Base-by-base conservation (phyloP, 2,888 invertebrate genomes). In the Helicoverpa assulta region DNA sequence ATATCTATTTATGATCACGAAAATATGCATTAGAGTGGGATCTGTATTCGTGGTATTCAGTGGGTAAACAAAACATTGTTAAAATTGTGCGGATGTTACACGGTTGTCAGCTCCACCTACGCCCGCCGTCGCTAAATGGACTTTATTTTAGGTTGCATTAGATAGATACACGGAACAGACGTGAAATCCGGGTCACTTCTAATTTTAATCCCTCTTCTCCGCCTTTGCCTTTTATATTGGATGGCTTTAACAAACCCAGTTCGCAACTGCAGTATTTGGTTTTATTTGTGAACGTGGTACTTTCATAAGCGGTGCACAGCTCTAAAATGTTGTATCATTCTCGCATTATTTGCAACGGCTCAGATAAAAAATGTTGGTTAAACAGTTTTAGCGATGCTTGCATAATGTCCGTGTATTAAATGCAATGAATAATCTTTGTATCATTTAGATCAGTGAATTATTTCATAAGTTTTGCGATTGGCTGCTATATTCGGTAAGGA, bases 81-180 rank as follows among this genome's bases (percentile, higher is more conserved):
- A 65, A 81, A 85, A 85, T 86, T 83, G 76, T 84, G 73, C 81
- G 80, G 82, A 85, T 83, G 81, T 70, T 70, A 73, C 73, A 73
- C 79, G 73, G 78, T 79, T 85, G 85, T 85, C 86, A 84, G 81
- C 73, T 78, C 77, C 77, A 77, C 87, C 89, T 78, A 87, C 88
- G 58, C 71, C 69, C 64, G 33, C 57, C 65, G 59, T 74, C 65
- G 80, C 83, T 87, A 86, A 87, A 89, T 87, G 83, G 85, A 86
- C 69, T 86, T 83, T 90, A 91, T 91, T 92, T 91, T 86, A 84
- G 83, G 76, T 77, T 83, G 82, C 85, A 88, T 86, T 86, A 86
- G 85, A 80, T 78, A 75, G 71, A 80, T 81, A 85, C 79, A 82
- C 70, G 76, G 68, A 81, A 83, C 73, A 82, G 81, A 84, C 83